phyloP scores from a whole-genome alignment of 2,113 vertebrate species.

The Cynocephalus volans region DNA sequence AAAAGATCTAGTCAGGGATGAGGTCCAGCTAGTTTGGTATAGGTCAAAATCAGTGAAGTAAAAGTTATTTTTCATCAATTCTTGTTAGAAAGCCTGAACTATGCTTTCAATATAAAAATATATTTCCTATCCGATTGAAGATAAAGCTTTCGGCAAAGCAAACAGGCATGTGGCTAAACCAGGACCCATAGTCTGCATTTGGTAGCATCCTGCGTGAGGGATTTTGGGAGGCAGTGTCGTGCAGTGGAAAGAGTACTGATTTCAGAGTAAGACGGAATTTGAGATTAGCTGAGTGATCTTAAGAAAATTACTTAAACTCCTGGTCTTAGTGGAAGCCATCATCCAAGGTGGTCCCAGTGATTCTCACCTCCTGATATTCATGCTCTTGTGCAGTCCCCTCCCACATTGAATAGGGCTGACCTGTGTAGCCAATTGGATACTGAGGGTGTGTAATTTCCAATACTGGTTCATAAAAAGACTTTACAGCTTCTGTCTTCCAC shows the following conservation, averaged over 20 bases:
- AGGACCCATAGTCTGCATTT: not conserved
- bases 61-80: conserved; percentile 59
- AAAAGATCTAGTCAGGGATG: conserved; percentile 36
- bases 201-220: not conserved
- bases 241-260: not conserved
- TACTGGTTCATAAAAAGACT: not conserved
- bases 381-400: not conserved
- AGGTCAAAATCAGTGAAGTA: conserved; percentile 61
- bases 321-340: conserved; percentile 19
- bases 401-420: not conserved
- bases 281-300: conserved; percentile 36
- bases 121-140: conserved; percentile 50
- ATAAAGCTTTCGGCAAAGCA: conserved; percentile 63
- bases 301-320: conserved; percentile 25
- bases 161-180: not conserved
- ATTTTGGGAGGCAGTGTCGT: not conserved
- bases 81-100: conserved; percentile 52
- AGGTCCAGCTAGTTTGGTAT: conserved; percentile 42
- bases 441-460: not conserved
- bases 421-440: not conserved
- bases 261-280: conserved; percentile 44
- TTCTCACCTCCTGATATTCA: not conserved
- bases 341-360: not conserved
- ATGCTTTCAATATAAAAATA: conserved; percentile 52
- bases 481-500: not conserved